These are phyloP conservation scores for Taxidea taxus DNA, from an alignment of 2,113 vertebrate species.

Conservation along the genomic window DNA sequence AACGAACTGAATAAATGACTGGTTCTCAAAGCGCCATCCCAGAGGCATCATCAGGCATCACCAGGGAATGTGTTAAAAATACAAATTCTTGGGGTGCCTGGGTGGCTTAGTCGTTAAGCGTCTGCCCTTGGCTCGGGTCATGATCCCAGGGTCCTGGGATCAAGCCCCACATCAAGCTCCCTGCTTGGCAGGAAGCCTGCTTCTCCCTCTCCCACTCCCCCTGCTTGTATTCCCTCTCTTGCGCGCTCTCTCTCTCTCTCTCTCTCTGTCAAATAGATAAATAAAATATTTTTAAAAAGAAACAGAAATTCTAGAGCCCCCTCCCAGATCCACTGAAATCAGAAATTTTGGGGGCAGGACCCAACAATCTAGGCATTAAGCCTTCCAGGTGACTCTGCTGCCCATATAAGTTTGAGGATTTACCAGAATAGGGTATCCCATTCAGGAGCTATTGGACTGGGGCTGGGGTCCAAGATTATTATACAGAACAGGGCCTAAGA, in stretches of 20 bases:
- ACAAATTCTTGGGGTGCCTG: background rate
- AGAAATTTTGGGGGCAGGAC: background rate
- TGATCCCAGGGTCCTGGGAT: too few relatives aligned
- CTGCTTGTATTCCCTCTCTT: too few relatives aligned
- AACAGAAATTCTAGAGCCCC: too few relatives aligned
- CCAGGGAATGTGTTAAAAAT: background rate
- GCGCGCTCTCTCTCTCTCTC: too few relatives aligned
- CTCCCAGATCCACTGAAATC: background rate
- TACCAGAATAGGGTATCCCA: background rate
- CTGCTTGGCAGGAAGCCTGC: too few relatives aligned
- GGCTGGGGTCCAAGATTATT: background rate
- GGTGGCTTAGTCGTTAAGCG: too few relatives aligned
- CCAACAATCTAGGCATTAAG: background rate
- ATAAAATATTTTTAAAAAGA: too few relatives aligned
- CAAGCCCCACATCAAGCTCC: too few relatives aligned
- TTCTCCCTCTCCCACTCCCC: too few relatives aligned
- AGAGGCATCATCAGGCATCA: background rate
- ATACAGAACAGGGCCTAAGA: background rate
- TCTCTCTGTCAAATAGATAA: too few relatives aligned
- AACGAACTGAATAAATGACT: background rate
- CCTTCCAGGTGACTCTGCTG: background rate
- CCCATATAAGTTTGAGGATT: background rate
- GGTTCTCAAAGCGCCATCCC: constrained; percentile 5
- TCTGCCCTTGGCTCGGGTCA: too few relatives aligned
- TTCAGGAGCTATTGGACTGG: background rate